Conservation (phyloP, 2,113 vertebrate species). For the Strix aluco region DNA sequence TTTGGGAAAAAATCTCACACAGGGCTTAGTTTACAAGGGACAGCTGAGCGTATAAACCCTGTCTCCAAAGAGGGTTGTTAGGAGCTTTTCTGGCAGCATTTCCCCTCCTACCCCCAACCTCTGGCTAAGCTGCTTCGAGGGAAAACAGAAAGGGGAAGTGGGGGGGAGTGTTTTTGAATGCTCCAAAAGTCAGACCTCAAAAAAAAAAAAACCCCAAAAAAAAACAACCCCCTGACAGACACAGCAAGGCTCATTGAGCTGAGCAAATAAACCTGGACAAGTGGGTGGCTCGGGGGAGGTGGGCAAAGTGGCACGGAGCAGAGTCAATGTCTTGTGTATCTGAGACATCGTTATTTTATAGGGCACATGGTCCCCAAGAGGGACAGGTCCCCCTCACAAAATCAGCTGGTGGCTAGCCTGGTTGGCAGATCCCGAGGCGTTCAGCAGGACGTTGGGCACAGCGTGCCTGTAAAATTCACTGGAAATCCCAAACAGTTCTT, state of each 20-base stretch:
- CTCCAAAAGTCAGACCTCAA: background rate
- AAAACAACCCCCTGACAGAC: background rate
- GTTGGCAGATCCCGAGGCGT: background rate
- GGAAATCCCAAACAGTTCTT: background rate
- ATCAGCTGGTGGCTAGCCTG: background rate
- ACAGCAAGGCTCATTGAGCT: background rate
- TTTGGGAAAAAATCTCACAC: constrained; percentile 75
- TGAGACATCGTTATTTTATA: accelerated
- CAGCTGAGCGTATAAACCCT: constrained; percentile 77
- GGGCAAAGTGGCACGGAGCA: background rate
- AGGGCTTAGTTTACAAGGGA: constrained; percentile 82
- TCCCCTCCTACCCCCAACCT: constrained; percentile 1
- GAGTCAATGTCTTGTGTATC: accelerated
- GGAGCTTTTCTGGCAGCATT: constrained; percentile 70
- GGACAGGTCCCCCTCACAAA: accelerated
- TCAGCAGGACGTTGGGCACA: background rate
- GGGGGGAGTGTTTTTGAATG: background rate
- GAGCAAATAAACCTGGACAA: background rate
- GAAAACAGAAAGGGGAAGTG: constrained; percentile 42
- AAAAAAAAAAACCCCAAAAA: background rate
- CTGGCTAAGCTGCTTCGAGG: constrained; percentile 51
- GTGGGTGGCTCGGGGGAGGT: background rate
- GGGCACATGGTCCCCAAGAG: no score
- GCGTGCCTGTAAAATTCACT: background rate
- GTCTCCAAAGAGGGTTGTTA: constrained; percentile 72